Evolutionary conservation across 1,140 invertebrate genomes (phyloP).

Genomic region (Leptinotarsa lineolata): DNA sequence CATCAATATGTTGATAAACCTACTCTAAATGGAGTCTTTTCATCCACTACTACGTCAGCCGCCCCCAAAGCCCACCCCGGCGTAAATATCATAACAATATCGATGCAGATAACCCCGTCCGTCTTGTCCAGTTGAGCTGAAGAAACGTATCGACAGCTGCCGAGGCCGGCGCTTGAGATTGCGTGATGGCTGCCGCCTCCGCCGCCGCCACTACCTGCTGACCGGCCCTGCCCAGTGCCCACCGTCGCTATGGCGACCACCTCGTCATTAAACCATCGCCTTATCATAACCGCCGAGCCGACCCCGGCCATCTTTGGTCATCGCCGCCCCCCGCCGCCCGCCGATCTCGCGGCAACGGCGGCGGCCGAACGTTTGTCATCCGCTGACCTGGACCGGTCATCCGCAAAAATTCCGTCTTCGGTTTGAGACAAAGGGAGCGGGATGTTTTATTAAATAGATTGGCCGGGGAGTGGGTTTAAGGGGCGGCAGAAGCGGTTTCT

Average conservation of each 20-base stretch:
- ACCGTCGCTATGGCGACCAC: slow-evolving; percentile 57
- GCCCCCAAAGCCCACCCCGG: too few relatives aligned
- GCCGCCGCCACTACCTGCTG: slow-evolving; percentile 52
- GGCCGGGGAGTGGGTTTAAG: too few relatives aligned
- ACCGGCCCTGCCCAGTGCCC: slow-evolving; percentile 57
- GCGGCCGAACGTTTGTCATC: slow-evolving; percentile 25
- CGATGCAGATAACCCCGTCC: background rate
- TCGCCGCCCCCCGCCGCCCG: slow-evolving; percentile 44
- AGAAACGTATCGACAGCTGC: slow-evolving; percentile 13
- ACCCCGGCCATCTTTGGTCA: slow-evolving; percentile 59
- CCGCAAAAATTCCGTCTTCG: slow-evolving; percentile 22
- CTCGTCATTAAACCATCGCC: slow-evolving; percentile 60
- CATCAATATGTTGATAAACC: too few relatives aligned
- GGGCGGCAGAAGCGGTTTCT: too few relatives aligned
- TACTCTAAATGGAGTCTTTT: too few relatives aligned
- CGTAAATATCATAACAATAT: too few relatives aligned
- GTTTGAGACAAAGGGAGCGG: slow-evolving; percentile 9
- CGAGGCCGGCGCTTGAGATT: slow-evolving; percentile 52
- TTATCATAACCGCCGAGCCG: slow-evolving; percentile 59
- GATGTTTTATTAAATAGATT: too few relatives aligned
- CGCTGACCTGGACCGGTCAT: slow-evolving; percentile 21
- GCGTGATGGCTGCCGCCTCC: slow-evolving; percentile 54
- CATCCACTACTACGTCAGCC: too few relatives aligned
- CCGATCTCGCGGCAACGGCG: slow-evolving; percentile 17
- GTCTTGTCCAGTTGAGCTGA: background rate